A percentile compares a stretch with the other conserved stretches of the same genome.
These are phyloP conservation scores for Sciaenops ocellatus DNA, from an alignment of 2,797 vertebrate species.

Conservation along the genomic window DNA sequence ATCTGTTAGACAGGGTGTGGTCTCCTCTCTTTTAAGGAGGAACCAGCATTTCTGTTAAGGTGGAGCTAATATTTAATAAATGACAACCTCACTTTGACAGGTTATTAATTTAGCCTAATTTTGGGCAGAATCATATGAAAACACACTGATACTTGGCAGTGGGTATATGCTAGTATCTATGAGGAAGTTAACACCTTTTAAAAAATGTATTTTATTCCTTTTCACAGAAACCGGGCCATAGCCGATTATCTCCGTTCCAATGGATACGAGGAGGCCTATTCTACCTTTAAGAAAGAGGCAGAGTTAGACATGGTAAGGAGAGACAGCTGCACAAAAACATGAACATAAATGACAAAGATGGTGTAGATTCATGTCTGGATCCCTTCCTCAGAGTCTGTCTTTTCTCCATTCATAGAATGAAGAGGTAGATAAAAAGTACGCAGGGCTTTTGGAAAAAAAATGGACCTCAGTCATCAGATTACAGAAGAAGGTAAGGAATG, in stretches of 20 bases:
- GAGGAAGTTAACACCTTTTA: neutral
- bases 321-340: neutral
- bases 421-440: constrained; percentile 99
- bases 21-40: constrained; percentile 49
- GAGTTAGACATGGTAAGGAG: constrained; percentile 96
- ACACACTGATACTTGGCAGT: neutral
- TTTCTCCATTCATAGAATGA: constrained; percentile 89
- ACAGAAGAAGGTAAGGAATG: constrained; percentile 95
- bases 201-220: constrained; percentile 18
- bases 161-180: neutral
- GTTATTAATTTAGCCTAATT: neutral
- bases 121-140: neutral
- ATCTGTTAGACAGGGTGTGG: constrained; percentile 58
- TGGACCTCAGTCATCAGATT: constrained; percentile 99
- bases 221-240: constrained; percentile 97
- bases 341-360: neutral
- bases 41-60: constrained; percentile 43
- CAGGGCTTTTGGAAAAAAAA: constrained; percentile 99
- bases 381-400: constrained; percentile 19
- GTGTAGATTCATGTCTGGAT: neutral
- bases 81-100: neutral
- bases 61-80: constrained; percentile 33
- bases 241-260: constrained; percentile 99
- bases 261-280: constrained; percentile 98
- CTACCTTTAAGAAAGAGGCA: constrained; percentile 99